phyloP scores from a whole-genome alignment of 2,113 vertebrate genomes.

The Sinosuthora webbiana region DNA sequence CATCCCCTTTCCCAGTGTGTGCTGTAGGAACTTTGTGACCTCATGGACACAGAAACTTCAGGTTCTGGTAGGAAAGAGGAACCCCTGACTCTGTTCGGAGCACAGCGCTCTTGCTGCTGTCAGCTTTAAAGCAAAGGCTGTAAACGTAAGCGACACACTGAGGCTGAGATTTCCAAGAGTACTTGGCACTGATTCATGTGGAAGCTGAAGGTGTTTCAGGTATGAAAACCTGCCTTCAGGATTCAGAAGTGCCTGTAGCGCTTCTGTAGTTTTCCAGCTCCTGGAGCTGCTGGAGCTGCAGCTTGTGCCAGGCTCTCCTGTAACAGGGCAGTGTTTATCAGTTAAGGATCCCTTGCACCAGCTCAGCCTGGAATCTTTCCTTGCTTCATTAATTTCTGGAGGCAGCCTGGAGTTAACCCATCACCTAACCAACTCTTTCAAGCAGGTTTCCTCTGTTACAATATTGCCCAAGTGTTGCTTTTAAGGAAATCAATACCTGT shows the following conservation, averaged over 20 bases:
- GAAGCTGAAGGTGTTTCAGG: neutral
- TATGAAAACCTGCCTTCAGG: neutral
- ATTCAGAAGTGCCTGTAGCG: fast-evolving
- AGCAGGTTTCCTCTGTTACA: neutral
- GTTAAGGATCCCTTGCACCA: neutral
- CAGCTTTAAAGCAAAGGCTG: neutral
- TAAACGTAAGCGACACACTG: neutral
- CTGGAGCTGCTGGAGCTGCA: neutral
- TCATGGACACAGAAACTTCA: fast-evolving
- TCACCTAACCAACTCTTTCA: neutral
- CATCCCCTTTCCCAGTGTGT: neutral
- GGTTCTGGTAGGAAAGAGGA: neutral
- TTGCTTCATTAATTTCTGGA: neutral
- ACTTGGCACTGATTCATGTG: neutral
- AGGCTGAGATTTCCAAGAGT: neutral
- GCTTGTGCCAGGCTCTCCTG: neutral
- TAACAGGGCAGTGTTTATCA: neutral
- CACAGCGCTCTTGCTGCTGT: fast-evolving
- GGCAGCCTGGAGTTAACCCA: neutral
- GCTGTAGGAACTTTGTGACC: neutral
- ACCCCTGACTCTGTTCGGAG: neutral
- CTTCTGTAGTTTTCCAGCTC: neutral
- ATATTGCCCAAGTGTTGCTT: neutral
- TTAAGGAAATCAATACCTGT: neutral
- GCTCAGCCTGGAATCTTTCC: neutral